Evolutionary conservation across 2,888 invertebrate species (phyloP).

Genomic region (Plebejus anna): DNA sequence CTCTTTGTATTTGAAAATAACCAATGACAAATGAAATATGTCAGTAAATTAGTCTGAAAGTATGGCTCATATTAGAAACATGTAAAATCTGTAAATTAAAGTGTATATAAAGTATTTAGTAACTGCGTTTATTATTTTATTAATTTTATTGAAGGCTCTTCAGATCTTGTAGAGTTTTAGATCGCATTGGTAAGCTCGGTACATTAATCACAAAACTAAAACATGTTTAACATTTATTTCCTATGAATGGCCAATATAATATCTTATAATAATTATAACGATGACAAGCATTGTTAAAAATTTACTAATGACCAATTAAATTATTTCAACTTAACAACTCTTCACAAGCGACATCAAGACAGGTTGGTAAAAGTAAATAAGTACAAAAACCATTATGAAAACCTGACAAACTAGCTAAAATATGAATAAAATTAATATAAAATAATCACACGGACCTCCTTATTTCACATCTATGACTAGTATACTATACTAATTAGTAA

Average conservation of each 20-base stretch:
- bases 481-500: not conserved
- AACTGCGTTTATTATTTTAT: no score
- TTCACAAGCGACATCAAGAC: not conserved
- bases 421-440: conserved; percentile 1
- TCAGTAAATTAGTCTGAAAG: no score
- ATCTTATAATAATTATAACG: not conserved
- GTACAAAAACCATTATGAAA: not conserved
- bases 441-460: not conserved
- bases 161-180: no score
- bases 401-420: not conserved
- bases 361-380: conserved; percentile 5
- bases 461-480: conserved; percentile 6
- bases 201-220: not conserved
- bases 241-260: no score
- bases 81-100: no score
- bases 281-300: not conserved
- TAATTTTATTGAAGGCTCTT: no score
- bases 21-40: no score
- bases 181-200: not conserved
- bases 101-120: no score
- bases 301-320: not conserved
- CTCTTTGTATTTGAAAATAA: no score
- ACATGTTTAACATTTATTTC: not conserved
- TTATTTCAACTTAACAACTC: not conserved
- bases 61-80: no score